Conservation (phyloP, 2,888 invertebrate species). For the Orthosia gracilis region DNA sequence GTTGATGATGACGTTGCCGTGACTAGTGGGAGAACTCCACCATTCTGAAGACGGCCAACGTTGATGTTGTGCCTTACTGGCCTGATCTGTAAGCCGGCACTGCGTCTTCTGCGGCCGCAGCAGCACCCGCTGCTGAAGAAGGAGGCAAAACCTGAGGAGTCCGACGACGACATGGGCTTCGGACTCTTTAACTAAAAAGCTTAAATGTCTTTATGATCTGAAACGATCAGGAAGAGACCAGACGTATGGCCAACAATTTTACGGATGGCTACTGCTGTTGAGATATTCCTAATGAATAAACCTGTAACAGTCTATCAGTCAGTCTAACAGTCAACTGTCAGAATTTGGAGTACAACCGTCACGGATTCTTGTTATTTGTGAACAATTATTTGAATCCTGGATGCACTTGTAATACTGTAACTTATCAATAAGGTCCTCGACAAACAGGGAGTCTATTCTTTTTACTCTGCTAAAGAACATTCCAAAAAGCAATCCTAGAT, state of each 20-base stretch:
- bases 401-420: too few species aligned
- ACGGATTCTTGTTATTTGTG: too few species aligned
- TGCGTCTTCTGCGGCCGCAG: slow-evolving; percentile 92
- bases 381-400: too few species aligned
- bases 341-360: too few species aligned
- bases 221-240: too few species aligned
- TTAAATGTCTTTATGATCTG: slow-evolving; percentile 82
- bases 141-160: slow-evolving; percentile 95
- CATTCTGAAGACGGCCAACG: slow-evolving; percentile 98
- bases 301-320: too few species aligned
- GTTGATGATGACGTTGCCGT: slow-evolving; percentile 99
- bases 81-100: slow-evolving; percentile 98
- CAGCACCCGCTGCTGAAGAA: slow-evolving; percentile 94
- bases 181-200: slow-evolving; percentile 95
- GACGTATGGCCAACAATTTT: too few species aligned
- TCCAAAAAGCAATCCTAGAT: slow-evolving; percentile 1
- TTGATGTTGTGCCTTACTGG: slow-evolving; percentile 99
- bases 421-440: background rate
- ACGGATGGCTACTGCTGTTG: too few species aligned
- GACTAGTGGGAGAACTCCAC: slow-evolving; percentile 99
- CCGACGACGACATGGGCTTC: slow-evolving; percentile 98
- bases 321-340: too few species aligned
- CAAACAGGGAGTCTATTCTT: too few species aligned
- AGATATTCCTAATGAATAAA: too few species aligned
- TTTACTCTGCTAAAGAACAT: background rate